Base-by-base conservation (phyloP, 2,113 vertebrate genomes). In the Terrapene triunguis region DNA sequence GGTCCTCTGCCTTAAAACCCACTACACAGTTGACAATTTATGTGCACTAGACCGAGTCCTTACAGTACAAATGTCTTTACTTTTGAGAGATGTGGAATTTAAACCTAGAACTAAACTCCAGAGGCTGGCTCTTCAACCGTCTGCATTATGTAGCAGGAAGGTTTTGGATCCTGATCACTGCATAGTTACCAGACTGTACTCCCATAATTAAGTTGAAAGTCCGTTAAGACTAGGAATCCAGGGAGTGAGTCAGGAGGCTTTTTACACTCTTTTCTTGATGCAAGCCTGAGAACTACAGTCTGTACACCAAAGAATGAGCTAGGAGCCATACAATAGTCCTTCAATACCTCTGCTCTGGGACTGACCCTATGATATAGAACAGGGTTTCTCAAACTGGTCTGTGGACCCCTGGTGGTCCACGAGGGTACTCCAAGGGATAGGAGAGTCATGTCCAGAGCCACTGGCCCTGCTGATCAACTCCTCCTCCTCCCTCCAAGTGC, bases 221-320 rank as follows among this genome's bases (percentile, higher is more conserved):
- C 54, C 53, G 57, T 14, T 50, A 65, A 92, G 27, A 35, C 74
- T 74, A 80, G 89, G 57, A 95, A 88, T 50, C 94, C 2, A 88
- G 89, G 85, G 95, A 94, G 65, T 55, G 92, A 91, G 81, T 1
- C 32, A 0, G 22, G 84, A 32, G 89, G 79, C 42, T 92, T 96
- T 74, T 47, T 7, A 82, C 22, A 17, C n/a, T 42, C 13, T 69
- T 76, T 44, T 25, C 42, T 76, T 76, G n/a, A 44, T 76, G 85
- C 85, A 91, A 88, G 57, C 93, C 32, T 17, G 72, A 96, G 84
- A 91, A 89, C 87, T 93, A 50, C 47, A 94, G 85, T 54, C 48
- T 62, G 86, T 79, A 80, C 54, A 74, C 38, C 57, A 88, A 91
- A 35, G 16, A 21, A n/a, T 69, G 62, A 69, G 81, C 57, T 85